These are phyloP conservation scores for Entomobrya proxima DNA, from an alignment of 2,888 invertebrate species.

Conservation along the genomic window DNA sequence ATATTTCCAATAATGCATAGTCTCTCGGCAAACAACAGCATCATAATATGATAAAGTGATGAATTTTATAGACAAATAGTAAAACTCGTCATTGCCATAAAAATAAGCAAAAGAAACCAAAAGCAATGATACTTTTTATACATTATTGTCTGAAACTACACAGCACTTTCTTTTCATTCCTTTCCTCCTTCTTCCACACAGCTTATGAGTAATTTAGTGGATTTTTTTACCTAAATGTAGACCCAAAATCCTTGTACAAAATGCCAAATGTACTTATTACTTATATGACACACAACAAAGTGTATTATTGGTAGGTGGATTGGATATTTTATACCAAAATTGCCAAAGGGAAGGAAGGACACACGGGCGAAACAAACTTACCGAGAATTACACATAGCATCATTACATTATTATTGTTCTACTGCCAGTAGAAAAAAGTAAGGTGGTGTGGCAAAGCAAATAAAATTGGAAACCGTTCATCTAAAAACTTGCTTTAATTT, in stretches of 20 bases:
- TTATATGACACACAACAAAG: too few relatives aligned
- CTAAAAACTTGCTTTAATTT: not conserved
- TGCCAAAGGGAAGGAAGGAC: too few relatives aligned
- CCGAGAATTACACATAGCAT: not conserved
- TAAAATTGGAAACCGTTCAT: constrained; percentile 40
- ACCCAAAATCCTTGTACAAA: too few relatives aligned
- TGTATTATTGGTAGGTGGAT: too few relatives aligned
- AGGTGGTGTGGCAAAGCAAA: constrained; percentile 8
- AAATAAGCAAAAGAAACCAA: constrained; percentile 52
- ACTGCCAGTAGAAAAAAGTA: not conserved
- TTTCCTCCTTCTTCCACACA: constrained; percentile 24
- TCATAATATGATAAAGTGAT: not conserved
- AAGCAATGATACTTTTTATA: constrained; percentile 40
- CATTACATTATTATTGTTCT: not conserved
- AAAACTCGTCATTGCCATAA: constrained; percentile 21
- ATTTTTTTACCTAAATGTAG: constrained; percentile 10
- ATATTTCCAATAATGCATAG: constrained; percentile 46
- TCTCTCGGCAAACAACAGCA: constrained; percentile 46
- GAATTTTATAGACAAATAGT: not conserved
- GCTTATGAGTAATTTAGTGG: constrained; percentile 50
- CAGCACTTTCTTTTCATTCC: not conserved
- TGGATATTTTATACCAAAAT: too few relatives aligned
- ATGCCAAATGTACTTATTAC: too few relatives aligned
- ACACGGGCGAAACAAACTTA: not conserved
- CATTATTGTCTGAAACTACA: constrained; percentile 31